These are phyloP conservation scores for Sebastes alutus DNA, from an alignment of 2,797 vertebrate genomes.

Conservation along the genomic window DNA sequence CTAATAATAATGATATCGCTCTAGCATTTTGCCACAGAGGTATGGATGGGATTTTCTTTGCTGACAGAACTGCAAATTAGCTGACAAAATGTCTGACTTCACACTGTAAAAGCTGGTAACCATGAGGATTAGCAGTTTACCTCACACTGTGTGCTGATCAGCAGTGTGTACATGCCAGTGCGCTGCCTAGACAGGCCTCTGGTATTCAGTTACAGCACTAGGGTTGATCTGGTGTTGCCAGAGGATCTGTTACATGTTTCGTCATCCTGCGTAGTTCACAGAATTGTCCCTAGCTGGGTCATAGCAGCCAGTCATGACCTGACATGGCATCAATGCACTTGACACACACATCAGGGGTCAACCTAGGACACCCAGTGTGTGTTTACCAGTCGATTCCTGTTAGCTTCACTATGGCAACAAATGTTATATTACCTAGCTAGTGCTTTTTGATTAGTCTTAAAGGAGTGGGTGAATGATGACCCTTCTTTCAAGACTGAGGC, in stretches of 20 bases:
- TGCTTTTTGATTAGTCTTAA: constrained; percentile 36
- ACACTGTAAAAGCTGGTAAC: neutral
- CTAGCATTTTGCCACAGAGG: neutral
- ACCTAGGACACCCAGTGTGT: constrained; percentile 1
- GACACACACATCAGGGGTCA: neutral
- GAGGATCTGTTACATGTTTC: constrained; percentile 58
- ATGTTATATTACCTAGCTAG: neutral
- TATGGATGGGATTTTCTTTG: neutral
- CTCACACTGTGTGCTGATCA: neutral
- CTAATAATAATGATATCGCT: neutral
- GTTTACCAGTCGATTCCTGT: neutral
- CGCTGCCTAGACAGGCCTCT: constrained; percentile 23
- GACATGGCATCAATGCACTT: neutral
- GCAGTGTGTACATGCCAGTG: neutral
- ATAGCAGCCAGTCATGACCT: constrained; percentile 23
- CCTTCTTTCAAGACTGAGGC: constrained; percentile 23
- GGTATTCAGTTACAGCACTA: constrained; percentile 58
- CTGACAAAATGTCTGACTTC: neutral
- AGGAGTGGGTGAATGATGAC: constrained; percentile 38
- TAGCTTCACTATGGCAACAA: neutral
- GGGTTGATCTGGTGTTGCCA: constrained; percentile 23
- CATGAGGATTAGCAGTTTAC: neutral
- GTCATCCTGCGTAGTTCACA: constrained; percentile 22
- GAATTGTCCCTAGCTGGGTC: constrained; percentile 27
- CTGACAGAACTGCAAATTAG: neutral